Base-by-base conservation (phyloP, 2,888 invertebrate species). In the Deroplatys truncata region DNA sequence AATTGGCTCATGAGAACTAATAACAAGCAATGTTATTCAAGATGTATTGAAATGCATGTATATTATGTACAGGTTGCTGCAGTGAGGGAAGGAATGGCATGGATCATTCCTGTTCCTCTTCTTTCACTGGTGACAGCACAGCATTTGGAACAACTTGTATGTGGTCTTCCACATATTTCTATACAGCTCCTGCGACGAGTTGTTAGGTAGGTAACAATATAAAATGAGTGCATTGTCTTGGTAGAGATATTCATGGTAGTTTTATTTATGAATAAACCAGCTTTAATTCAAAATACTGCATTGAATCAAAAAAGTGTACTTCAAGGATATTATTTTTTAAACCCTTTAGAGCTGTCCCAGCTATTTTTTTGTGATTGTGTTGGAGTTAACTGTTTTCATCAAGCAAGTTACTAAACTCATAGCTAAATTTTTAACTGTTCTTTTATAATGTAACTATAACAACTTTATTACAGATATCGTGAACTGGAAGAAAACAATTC, bases 51-150 rank as follows among this genome's bases (percentile, higher is more conserved):
- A 43, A 13, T 43, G 43, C 13, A 43, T 13, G 13, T 43, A 43
- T 56, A 29, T 15, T 35, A 28, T 91, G 92, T 92, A 91, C 92
- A 92, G 93, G 92, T 94, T 72, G 94, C 94, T 1, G 95, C 95
- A 31, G 94, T 96, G 29, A 92, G 95, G 84, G 95, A 95, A 92
- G 96, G 96, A 10, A 95, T 96, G 95, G 94, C 95, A 0, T 95
- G 95, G 91, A 95, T 96, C 84, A 94, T 96, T 88, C 96, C 96
- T 0, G 95, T 96, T 10, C 96, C 96, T 2, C 92, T 96, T 84
- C 92, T 96, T 86, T 95, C 95, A 0, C 92, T 96, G 35, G 93
- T 96, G 91, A 95, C 96, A 0, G 94, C 95, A 2, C 93, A 94
- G 49, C 94, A 95, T 92, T 93, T 96, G 92, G 96, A 96, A 92